Percentiles rank a stretch among this genome's conserved stretches.
Evolutionary conservation across 1,140 invertebrate genomes (phyloP).

Genomic region (Psix sp.): DNA sequence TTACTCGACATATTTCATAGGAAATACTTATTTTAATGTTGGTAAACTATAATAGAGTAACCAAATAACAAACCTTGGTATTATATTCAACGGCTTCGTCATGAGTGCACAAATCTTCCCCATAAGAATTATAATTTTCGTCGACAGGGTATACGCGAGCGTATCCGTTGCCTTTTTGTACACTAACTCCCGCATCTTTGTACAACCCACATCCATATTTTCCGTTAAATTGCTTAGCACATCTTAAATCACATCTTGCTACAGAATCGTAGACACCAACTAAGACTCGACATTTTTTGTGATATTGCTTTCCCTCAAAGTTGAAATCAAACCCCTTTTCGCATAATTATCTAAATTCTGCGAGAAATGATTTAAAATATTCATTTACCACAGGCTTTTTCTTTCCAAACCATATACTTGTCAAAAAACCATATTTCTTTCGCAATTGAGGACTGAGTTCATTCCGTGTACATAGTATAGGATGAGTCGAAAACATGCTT

Average conservation of each 20-base stretch:
- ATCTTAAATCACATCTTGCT: conserved; percentile 42
- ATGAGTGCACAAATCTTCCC: conserved; percentile 41
- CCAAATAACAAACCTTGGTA: no score
- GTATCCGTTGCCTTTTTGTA: neutral
- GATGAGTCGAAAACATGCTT: neutral
- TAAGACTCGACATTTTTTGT: conserved; percentile 47
- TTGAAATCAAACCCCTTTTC: conserved; percentile 46
- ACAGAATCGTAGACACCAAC: conserved; percentile 51
- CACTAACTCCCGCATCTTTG: conserved; percentile 37
- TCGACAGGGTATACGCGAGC: conserved; percentile 35
- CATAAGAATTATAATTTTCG: conserved; percentile 26
- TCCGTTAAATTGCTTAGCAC: conserved; percentile 56
- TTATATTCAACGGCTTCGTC: conserved; percentile 22
- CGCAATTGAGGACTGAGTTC: neutral
- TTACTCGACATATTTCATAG: conserved; percentile 48
- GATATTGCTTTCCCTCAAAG: conserved; percentile 9
- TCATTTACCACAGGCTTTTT: conserved; percentile 49
- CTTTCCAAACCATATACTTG: neutral
- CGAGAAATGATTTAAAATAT: conserved; percentile 52
- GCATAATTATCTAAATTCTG: conserved; percentile 29
- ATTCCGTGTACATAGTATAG: neutral
- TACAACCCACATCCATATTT: conserved; percentile 62
- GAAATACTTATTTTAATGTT: conserved; percentile 25
- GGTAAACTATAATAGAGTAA: conserved; percentile 52
- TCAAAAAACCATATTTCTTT: neutral